Base-by-base conservation (phyloP, 2,888 invertebrate species). In the Thereva unica region DNA sequence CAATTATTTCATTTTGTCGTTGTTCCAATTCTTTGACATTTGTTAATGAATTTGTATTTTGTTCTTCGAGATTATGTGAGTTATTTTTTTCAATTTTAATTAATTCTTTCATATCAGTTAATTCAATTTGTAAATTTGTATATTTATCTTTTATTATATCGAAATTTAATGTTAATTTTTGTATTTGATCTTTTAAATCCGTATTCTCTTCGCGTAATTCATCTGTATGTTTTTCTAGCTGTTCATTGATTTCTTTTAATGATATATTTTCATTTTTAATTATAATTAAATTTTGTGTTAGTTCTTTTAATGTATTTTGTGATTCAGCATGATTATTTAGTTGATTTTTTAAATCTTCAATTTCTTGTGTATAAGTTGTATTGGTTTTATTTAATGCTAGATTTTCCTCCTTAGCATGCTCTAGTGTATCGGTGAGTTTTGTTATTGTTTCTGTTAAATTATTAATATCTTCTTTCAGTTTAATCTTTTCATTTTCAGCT, bases 311-410 rank as follows among this genome's bases (percentile, higher is more conserved):
- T 42, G 71, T 57, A 41, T 71, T 71, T 1, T 59, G 37, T 9
- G 67, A 57, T 49, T 23, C 23, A 2, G 23, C 23, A 6, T 56
- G 34, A 1, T 71, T 68, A 10, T 71, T 67, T 4, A 77, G 66
- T 34, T 75, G 68, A 0, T 71, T 74, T 44, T 76, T 77, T 2
- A 77, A 72, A 0, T 71, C 74, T 7, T 75, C 76, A 37, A 77
- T 70, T 67, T 79, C 77, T 5, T 73, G 67, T 61, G 72, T 72
- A 6, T 78, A 68, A 34, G 70, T 69, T 4, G 75, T 73, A 64
- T 75, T 75, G 5, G 69, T 64, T n/a, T 72, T 66, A 50, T 79
- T 76, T 1, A 71, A 53, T 2, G 59, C 66, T 23, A 68, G 67
- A 4, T 76, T 53, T 9, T 74, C 71, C 2, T 53, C 44, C 49